Percentiles rank a stretch among this genome's conserved stretches.
phyloP scores from a whole-genome alignment of 2,888 invertebrate species.

The Coecobrya sp. region DNA sequence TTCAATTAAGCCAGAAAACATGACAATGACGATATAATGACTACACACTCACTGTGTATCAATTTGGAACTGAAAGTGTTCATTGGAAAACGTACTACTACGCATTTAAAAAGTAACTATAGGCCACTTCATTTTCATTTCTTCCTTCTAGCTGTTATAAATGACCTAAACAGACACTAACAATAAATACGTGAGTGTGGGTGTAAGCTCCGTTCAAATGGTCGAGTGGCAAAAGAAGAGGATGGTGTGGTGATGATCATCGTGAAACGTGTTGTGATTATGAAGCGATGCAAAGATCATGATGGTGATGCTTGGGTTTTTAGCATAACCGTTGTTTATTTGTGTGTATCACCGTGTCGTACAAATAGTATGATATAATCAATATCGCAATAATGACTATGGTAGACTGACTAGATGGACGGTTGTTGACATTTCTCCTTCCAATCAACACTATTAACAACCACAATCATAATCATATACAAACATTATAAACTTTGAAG shows the following conservation, averaged over 20 bases:
- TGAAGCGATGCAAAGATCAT: conserved; percentile 15
- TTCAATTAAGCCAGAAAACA: conserved; percentile 25
- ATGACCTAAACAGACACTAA: neutral
- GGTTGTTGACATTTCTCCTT: conserved; percentile 51
- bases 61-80: neutral
- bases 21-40: conserved; percentile 36
- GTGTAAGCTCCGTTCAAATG: neutral
- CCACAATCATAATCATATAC: conserved; percentile 55
- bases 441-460: conserved; percentile 72
- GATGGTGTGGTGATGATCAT: neutral
- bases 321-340: conserved; percentile 17
- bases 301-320: neutral
- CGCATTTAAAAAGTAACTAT: neutral
- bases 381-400: conserved; percentile 27
- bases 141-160: neutral
- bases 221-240: neutral
- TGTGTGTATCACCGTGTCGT: conserved; percentile 26
- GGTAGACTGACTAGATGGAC: conserved; percentile 24
- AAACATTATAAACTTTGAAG: neutral
- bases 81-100: neutral
- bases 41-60: neutral
- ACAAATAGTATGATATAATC: conserved; percentile 53
- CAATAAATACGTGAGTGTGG: neutral
- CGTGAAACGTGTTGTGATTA: neutral
- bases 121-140: conserved; percentile 13